Evolutionary conservation across 2,888 invertebrate genomes (phyloP), one percentile per base, ranked within the genome.

Genomic region (Marronus borbonicus): DNA sequence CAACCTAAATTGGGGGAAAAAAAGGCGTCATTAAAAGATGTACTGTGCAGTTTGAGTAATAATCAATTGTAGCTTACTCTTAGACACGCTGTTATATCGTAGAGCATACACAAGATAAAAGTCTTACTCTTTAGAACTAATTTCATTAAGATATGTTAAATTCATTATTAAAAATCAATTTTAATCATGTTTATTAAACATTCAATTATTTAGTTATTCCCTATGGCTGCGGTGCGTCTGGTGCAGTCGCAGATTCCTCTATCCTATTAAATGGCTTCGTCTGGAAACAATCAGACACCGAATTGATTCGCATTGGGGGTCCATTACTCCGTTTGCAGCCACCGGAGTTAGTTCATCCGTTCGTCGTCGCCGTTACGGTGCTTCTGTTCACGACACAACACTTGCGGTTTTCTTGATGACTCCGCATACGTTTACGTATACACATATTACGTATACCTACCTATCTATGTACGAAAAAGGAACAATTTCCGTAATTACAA

Each of bases 221-320:
- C 80, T 80, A 80, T 79, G 75, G 81, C 69, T 79, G 79, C 68
- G 81, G 81, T 80, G 85, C 85, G 86, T 86, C 86, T 86, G 85
- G 84, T 85, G 85, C 86, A 86, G 86, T 84, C 84, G 84, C 85
- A 84, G 83, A 85, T 82, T 81, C 80, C 82, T 80, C 81, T 82
- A 81, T 82, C 80, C 81, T 86, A 88, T 88, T 88, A 88, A 88
- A 86, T 88, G 86, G 87, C 85, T 86, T 87, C 84, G 87, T 85
- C 87, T 88, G 88, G 85, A 88, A 88, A 88, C 88, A 88, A 88
- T 88, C 88, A 88, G 87, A 84, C 85, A 86, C 84, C 84, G 88
- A 88, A 88, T 88, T 88, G 88, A 88, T 88, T 88, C 88, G 85
- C 88, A 86, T 88, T 86, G 88, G 88, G 88, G 88, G 88, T 88